phyloP scores from a whole-genome alignment of 2,797 vertebrate genomes.

The Acanthurus leucopareius region DNA sequence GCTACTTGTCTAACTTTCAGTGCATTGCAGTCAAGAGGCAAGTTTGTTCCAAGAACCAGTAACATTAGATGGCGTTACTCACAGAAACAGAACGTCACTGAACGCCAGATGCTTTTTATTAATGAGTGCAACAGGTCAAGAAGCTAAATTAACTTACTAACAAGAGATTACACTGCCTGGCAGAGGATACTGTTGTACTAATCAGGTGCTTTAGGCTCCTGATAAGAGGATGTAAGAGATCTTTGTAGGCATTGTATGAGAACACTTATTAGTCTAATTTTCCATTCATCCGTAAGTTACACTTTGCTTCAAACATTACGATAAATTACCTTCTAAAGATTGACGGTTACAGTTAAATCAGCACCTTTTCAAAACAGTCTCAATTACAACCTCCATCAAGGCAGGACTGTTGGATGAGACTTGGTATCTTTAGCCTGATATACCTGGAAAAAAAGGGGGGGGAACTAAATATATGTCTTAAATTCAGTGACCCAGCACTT shows the following conservation, averaged over 20 bases:
- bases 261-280: neutral
- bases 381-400: conserved; percentile 17
- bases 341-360: conserved; percentile 18
- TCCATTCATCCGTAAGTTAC: neutral
- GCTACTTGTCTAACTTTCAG: too few relatives aligned
- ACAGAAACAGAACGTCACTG: too few relatives aligned
- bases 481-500: conserved; percentile 53
- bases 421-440: conserved; percentile 18
- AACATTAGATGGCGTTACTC: neutral
- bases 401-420: conserved; percentile 13
- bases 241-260: too few relatives aligned
- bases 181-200: neutral
- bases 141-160: neutral
- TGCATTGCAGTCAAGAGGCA: too few relatives aligned
- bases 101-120: too few relatives aligned
- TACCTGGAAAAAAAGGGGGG: conserved; percentile 36
- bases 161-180: neutral
- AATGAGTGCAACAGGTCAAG: too few relatives aligned
- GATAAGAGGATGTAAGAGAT: too few relatives aligned
- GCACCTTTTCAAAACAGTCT: conserved; percentile 1
- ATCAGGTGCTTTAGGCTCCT: neutral
- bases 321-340: conserved; percentile 3
- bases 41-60: too few relatives aligned
- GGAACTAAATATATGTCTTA: conserved; percentile 24
- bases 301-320: too few relatives aligned